Evolutionary conservation across 64 coral and sea anemone species (phyloP).

Genomic region (Pocillopora verrucosa): DNA sequence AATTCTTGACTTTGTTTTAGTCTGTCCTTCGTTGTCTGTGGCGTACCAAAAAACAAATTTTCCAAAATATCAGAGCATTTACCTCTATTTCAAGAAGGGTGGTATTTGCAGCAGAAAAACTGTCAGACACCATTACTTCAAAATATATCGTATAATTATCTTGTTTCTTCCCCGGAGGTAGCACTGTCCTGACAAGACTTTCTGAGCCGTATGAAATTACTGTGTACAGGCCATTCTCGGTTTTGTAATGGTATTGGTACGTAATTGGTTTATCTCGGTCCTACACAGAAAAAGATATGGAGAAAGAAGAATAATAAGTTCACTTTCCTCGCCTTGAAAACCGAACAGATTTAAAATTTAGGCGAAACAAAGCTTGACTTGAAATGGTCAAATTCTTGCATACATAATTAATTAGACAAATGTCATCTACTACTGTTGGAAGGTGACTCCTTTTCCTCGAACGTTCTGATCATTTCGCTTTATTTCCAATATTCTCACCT

Average conservation of each 20-base stretch:
- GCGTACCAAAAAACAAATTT: too few species aligned
- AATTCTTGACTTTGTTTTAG: too few species aligned
- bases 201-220: conserved; percentile 67
- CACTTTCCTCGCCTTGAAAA: background rate
- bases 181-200: conserved; percentile 20
- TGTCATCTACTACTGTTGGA: too few species aligned
- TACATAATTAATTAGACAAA: too few species aligned
- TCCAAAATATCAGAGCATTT: background rate
- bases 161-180: conserved; percentile 59
- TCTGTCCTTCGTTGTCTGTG: too few species aligned
- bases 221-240: conserved; percentile 54
- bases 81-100: conserved; percentile 7
- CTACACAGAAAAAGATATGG: background rate
- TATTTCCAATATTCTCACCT: too few species aligned
- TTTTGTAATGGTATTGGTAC: conserved; percentile 78
- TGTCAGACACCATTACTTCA: conserved; percentile 43
- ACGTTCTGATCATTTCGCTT: too few species aligned
- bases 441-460: too few species aligned
- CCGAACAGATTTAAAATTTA: background rate
- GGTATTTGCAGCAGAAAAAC: conserved; percentile 35
- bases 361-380: background rate
- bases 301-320: background rate
- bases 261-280: conserved; percentile 58
- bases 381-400: too few species aligned
- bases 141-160: conserved; percentile 19